These are phyloP conservation scores for Ochropleura leucogaster DNA, from an alignment of 2,888 invertebrate genomes.

Conservation along the genomic window DNA sequence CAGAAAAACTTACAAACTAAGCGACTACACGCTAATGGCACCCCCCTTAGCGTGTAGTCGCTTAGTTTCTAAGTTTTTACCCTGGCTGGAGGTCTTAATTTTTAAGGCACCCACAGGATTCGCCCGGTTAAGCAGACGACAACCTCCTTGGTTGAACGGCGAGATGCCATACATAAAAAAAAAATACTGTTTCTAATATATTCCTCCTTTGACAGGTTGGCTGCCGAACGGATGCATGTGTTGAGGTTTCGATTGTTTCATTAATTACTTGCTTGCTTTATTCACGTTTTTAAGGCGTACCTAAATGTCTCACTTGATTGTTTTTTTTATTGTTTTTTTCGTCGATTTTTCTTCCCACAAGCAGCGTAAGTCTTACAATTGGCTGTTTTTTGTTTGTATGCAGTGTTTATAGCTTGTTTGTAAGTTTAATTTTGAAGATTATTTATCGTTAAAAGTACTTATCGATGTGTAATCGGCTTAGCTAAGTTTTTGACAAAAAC, in stretches of 20 bases:
- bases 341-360: neutral
- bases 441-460: neutral
- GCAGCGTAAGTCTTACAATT: neutral
- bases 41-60: too few species aligned
- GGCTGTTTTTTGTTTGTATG: neutral
- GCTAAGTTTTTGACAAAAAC: neutral
- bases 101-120: too few species aligned
- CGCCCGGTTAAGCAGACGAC: too few species aligned
- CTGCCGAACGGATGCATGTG: slow-evolving; percentile 28
- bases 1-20: too few species aligned
- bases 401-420: neutral
- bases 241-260: slow-evolving; percentile 20
- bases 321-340: neutral
- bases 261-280: neutral
- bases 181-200: too few species aligned
- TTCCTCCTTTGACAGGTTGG: slow-evolving; percentile 36
- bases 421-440: neutral
- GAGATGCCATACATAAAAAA: too few species aligned
- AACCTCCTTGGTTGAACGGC: too few species aligned
- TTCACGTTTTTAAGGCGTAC: neutral
- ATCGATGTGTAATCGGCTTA: too few species aligned
- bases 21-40: too few species aligned
- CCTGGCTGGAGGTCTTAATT: too few species aligned
- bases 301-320: too few species aligned
- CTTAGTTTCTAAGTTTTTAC: too few species aligned